Percentiles rank a stretch among this genome's conserved stretches.
phyloP scores from a whole-genome alignment of 1,140 invertebrate genomes.

The Diuraphis noxia region DNA sequence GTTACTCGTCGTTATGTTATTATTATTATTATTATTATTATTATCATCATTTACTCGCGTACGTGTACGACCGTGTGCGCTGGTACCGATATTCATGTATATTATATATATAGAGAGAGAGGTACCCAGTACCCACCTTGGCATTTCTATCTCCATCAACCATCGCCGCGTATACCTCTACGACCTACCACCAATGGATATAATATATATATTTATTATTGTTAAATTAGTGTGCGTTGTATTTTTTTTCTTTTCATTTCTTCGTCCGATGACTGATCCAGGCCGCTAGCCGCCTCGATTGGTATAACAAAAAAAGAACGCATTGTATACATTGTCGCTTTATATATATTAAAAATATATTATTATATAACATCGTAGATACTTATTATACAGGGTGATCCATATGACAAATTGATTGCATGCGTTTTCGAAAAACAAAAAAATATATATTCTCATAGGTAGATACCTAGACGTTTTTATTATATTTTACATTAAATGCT shows the following conservation, averaged over 20 bases:
- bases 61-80: neutral
- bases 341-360: neutral
- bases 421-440: too few species aligned
- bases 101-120: neutral
- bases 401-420: neutral
- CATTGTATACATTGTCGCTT: neutral
- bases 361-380: neutral
- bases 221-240: constrained; percentile 10
- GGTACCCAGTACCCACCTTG: constrained; percentile 4
- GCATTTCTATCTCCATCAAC: constrained; percentile 28
- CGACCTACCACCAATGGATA: neutral
- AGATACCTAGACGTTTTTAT: too few species aligned
- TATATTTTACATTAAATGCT: too few species aligned
- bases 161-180: neutral
- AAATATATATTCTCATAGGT: too few species aligned
- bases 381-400: neutral
- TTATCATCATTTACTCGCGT: neutral
- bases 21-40: neutral
- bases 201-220: constrained; percentile 3
- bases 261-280: neutral
- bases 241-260: neutral
- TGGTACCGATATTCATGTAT: neutral
- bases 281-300: neutral
- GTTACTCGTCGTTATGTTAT: constrained; percentile 7
- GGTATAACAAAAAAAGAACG: neutral